Evolutionary conservation across 2,113 vertebrate genomes (phyloP), one percentile per base, ranked within the genome.

Genomic region (Phyllostomus hastatus): DNA sequence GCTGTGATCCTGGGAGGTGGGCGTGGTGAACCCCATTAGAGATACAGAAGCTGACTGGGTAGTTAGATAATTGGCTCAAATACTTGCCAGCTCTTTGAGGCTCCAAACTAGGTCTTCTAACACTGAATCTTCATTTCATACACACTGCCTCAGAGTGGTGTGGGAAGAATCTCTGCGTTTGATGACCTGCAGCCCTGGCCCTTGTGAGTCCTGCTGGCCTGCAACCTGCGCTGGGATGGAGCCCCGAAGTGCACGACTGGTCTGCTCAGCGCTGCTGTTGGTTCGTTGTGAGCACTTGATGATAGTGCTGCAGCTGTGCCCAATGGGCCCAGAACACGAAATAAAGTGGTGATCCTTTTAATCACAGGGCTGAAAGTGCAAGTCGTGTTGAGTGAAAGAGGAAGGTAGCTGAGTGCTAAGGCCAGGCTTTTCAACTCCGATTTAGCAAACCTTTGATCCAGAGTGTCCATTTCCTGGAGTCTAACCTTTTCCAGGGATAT

Each of bases 361-460:
- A 94, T 82, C 90, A 82, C n/a, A 75, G 82, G 89, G 19, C 67
- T 57, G 19, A 75, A 84, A 91, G 73, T 89, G 64, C 57, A 87
- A 4, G 5, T 64, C 61, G 41, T 59, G 31, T 59, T 33, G 59
- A 92, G 17, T 31, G 11, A 64, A 54, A 38, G 19, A 24, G 90
- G 64, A n/a, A 90, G 15, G 76, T 59, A 76, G 85, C 75, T 19
- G 67, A 76, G 46, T 38, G 20, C 31, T 16, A 38, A 90, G 31
- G 28, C 66, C 59, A 78, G 43, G 64, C 20, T 48, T 64, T 59
- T 83, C 59, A 28, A 28, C 19, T 81, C 12, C 5, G 2, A 46
- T 43, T 57, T 46, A 57, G 64, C 11, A 82, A 80, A 79, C 6
- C 33, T 91, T 76, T 52, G 48, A 70, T 87, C 61, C 69, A 80